phyloP scores from a whole-genome alignment of 2,797 vertebrate genomes.

The Philypnodon macrostomus region DNA sequence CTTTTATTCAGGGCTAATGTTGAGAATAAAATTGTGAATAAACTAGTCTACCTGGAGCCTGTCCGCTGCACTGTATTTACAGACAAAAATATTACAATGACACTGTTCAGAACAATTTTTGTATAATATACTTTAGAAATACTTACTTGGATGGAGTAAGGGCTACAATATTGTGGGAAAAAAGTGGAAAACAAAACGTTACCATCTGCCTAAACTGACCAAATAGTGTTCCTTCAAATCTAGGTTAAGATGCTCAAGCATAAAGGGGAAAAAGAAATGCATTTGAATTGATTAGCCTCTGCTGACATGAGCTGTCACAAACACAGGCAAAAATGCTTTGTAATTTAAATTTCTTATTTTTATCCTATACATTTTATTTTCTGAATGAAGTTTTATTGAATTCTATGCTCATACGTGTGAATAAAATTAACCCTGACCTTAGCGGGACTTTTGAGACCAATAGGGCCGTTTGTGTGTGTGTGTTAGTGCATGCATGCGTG shows the following conservation, averaged over 20 bases:
- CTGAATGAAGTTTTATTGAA: constrained; percentile 10
- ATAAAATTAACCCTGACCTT: constrained; percentile 32
- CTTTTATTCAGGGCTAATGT: too few relatives aligned
- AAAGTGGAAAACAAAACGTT: too few relatives aligned
- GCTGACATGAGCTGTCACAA: background rate
- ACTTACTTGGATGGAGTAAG: too few relatives aligned
- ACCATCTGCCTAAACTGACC: too few relatives aligned
- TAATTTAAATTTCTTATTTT: constrained; percentile 6
- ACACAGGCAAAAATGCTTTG: background rate
- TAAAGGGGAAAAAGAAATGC: constrained; percentile 1
- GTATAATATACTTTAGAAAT: too few relatives aligned
- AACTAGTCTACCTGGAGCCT: too few relatives aligned
- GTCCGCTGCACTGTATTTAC: too few relatives aligned
- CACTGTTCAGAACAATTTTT: too few relatives aligned
- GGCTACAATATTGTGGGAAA: too few relatives aligned
- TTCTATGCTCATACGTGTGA: constrained; percentile 23
- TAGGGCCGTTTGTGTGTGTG: constrained; percentile 10
- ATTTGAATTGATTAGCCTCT: constrained; percentile 10
- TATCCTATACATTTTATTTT: constrained; percentile 1
- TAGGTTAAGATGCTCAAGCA: background rate
- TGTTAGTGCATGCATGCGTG: constrained; percentile 12
- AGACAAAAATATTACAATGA: too few relatives aligned
- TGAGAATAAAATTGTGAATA: too few relatives aligned
- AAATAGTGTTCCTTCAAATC: background rate
- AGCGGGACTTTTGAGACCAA: constrained; percentile 31